A percentile compares a stretch with the other conserved stretches of the same genome.
phyloP scores from a whole-genome alignment of 37 sponge, comb jelly and placozoan species.

The Beroe forskalii region DNA sequence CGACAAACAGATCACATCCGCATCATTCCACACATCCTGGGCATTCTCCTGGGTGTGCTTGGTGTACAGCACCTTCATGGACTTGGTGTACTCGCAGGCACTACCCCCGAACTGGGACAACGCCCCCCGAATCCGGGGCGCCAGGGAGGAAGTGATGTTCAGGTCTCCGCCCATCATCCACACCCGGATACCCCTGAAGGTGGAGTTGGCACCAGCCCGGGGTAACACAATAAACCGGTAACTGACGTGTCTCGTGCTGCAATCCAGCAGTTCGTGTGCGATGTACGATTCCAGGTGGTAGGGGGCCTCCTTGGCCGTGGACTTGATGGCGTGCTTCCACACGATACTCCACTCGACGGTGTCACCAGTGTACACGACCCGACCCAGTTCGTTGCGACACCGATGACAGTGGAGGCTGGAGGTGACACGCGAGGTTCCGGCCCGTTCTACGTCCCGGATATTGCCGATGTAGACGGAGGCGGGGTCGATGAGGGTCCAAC shows the following conservation, averaged over 20 bases:
- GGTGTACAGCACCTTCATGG: slow-evolving; percentile 58
- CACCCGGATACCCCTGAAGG: slow-evolving; percentile 52
- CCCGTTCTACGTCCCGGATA: slow-evolving; percentile 29
- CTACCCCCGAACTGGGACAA: neutral
- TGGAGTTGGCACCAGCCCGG: neutral
- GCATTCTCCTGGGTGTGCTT: neutral
- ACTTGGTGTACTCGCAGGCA: slow-evolving; percentile 2
- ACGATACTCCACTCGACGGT: slow-evolving; percentile 35
- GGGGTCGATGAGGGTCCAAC: neutral
- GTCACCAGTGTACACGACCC: slow-evolving; percentile 40
- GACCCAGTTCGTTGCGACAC: slow-evolving; percentile 45
- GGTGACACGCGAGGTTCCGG: slow-evolving; percentile 32
- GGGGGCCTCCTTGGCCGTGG: neutral
- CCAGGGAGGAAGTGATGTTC: slow-evolving; percentile 33
- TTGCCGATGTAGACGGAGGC: neutral
- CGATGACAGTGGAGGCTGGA: slow-evolving; percentile 28
- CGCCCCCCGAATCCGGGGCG: neutral
- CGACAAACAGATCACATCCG: slow-evolving; percentile 19
- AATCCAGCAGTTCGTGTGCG: slow-evolving; percentile 25
- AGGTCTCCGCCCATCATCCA: slow-evolving; percentile 66
- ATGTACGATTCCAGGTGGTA: slow-evolving; percentile 43
- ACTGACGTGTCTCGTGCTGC: slow-evolving; percentile 49
- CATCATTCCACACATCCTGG: slow-evolving; percentile 48
- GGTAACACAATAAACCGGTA: slow-evolving; percentile 33
- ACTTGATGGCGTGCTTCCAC: slow-evolving; percentile 50